A percentile compares a stretch with the other conserved stretches of the same genome.
phyloP scores from a whole-genome alignment of 2,113 vertebrate genomes.

The Odontesthes bonariensis region DNA sequence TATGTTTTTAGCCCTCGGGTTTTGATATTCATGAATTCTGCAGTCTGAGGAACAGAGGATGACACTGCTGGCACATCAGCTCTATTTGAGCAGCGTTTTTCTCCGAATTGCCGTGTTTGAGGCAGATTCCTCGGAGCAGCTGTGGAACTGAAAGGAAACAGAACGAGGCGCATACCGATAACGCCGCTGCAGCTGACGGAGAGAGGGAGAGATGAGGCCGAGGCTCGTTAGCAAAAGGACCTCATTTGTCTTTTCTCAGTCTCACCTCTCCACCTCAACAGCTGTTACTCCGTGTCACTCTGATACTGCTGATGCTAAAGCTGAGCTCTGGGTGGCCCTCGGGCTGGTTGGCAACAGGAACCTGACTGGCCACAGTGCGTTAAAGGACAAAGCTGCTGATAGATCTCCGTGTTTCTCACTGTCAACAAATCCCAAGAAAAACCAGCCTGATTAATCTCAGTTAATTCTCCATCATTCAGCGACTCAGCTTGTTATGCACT shows the following conservation, averaged over 20 bases:
- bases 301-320: slow-evolving; percentile 20
- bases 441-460: neutral
- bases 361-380: slow-evolving; percentile 21
- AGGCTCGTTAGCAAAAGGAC: slow-evolving; percentile 73
- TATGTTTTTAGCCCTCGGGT: slow-evolving; percentile 30
- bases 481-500: neutral
- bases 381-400: neutral
- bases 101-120: slow-evolving; percentile 67
- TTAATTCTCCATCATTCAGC: neutral
- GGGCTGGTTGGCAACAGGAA: slow-evolving; percentile 24
- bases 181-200: slow-evolving; percentile 61
- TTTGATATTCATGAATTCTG: slow-evolving; percentile 68
- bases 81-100: slow-evolving; percentile 56
- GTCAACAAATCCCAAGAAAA: slow-evolving; percentile 14
- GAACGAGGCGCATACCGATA: slow-evolving; percentile 75
- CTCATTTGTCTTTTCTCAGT: slow-evolving; percentile 67
- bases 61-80: slow-evolving; percentile 46
- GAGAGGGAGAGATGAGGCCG: slow-evolving; percentile 14
- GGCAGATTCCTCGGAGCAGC: slow-evolving; percentile 66
- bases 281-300: slow-evolving; percentile 64
- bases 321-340: slow-evolving; percentile 28
- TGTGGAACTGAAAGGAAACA: slow-evolving; percentile 64
- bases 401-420: slow-evolving; percentile 6
- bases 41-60: slow-evolving; percentile 30
- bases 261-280: slow-evolving; percentile 74